Conservation (phyloP, 2,797 vertebrate genomes). For the Centroberyx gerrardi region DNA sequence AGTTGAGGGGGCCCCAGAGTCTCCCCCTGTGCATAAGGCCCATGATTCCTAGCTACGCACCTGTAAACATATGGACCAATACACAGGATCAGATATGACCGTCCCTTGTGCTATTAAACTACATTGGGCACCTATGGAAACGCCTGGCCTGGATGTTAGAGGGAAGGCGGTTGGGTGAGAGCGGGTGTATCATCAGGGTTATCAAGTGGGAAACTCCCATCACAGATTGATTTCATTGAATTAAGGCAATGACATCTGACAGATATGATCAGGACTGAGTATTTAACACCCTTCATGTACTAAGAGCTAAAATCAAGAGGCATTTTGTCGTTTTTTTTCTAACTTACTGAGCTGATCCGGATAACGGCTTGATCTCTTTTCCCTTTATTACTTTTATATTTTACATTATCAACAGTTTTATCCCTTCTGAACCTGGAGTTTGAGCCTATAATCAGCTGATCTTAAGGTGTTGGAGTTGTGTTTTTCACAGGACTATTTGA, state of each 20-base stretch:
- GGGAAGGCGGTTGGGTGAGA: not conserved
- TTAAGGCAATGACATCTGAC: not conserved
- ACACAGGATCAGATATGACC: too few species aligned
- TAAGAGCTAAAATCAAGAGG: not conserved
- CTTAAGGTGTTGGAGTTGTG: too few species aligned
- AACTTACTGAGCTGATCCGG: too few species aligned
- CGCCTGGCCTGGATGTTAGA: not conserved
- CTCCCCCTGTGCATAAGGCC: too few species aligned
- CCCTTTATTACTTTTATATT: too few species aligned
- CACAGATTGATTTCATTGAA: not conserved
- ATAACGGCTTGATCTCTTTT: too few species aligned
- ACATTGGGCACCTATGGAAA: not conserved
- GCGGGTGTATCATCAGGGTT: not conserved
- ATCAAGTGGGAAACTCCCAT: not conserved
- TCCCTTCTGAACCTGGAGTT: not conserved
- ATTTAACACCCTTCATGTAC: not conserved
- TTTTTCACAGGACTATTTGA: not conserved
- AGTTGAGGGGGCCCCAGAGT: too few species aligned
- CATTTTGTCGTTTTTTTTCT: too few species aligned
- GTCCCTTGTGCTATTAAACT: not conserved
- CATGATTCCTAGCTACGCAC: too few species aligned
- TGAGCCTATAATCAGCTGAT: too few species aligned
- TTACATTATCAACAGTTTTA: not conserved
- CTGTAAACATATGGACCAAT: too few species aligned
- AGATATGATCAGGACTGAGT: not conserved